A percentile compares a stretch with the other conserved stretches of the same genome.
phyloP scores from a whole-genome alignment of 1,140 invertebrate genomes.

The Bombus superbus region DNA sequence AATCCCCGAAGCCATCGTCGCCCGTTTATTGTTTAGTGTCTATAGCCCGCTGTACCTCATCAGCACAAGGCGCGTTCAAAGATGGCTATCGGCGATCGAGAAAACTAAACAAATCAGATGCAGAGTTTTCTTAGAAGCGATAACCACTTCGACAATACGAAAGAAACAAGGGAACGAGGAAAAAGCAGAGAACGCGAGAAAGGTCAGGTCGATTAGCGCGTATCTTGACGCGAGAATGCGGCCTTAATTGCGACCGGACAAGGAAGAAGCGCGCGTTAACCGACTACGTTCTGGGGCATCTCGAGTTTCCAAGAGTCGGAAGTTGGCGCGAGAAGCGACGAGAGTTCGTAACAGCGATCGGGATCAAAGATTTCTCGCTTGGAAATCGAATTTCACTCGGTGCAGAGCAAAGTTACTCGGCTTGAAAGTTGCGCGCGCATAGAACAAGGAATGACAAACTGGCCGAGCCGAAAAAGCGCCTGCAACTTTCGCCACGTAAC shows the following conservation, averaged over 20 bases:
- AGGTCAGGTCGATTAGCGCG: background rate
- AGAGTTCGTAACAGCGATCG: background rate
- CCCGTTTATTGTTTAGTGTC: too few species aligned
- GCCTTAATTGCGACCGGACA: slow-evolving; percentile 4
- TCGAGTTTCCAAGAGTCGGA: background rate
- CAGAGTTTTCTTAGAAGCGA: too few species aligned
- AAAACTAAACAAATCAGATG: too few species aligned
- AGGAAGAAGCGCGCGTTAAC: too few species aligned
- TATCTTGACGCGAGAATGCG: background rate
- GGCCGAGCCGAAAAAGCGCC: slow-evolving; percentile 47
- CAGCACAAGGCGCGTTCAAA: too few species aligned
- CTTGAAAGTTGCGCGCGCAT: background rate
- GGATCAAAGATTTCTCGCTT: slow-evolving; percentile 20
- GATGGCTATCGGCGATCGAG: too few species aligned
- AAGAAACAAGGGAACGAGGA: background rate
- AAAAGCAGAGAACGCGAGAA: background rate
- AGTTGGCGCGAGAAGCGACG: background rate
- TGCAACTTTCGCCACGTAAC: slow-evolving; percentile 49
- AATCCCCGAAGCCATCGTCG: too few species aligned
- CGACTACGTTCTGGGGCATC: too few species aligned
- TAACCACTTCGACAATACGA: too few species aligned
- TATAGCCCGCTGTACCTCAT: too few species aligned
- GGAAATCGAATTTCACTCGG: slow-evolving; percentile 4
- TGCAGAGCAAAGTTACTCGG: background rate
- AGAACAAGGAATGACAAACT: slow-evolving; percentile 48